Evolutionary conservation across 2,797 vertebrate genomes (phyloP).

Genomic region (Parotocinclus haroldoi): DNA sequence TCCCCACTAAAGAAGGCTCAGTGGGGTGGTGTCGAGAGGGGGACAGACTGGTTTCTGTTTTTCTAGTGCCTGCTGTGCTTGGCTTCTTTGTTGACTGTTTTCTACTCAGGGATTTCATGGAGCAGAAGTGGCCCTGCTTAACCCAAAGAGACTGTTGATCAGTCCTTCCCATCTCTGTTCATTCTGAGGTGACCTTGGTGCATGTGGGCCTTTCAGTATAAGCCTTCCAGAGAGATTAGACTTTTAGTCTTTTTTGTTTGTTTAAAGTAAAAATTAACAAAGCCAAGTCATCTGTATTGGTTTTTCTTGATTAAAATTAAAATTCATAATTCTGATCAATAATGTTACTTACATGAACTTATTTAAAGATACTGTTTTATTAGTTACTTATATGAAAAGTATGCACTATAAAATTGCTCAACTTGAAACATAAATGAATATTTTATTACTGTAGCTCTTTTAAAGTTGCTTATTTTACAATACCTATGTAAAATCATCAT

Average conservation of each 20-base stretch:
- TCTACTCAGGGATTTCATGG: constrained; percentile 32
- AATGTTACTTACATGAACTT: constrained; percentile 1
- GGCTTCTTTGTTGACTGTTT: constrained; percentile 50
- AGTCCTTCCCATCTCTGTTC: constrained; percentile 41
- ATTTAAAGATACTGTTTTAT: constrained; percentile 23
- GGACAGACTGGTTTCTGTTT: constrained; percentile 65
- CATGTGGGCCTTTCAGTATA: constrained; percentile 19
- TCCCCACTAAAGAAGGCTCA: constrained; percentile 75
- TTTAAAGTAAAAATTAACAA: not conserved
- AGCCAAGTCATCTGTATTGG: not conserved
- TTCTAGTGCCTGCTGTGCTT: constrained; percentile 57
- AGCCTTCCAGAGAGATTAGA: constrained; percentile 30
- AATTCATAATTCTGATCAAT: constrained; percentile 3
- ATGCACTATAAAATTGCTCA: constrained; percentile 29
- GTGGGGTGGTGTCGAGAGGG: constrained; percentile 81
- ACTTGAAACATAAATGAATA: constrained; percentile 17
- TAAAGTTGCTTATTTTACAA: not conserved
- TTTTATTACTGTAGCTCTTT: not conserved
- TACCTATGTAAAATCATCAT: no score
- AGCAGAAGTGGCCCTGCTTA: constrained; percentile 56
- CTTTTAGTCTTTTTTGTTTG: not conserved
- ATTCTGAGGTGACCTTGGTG: constrained; percentile 10
- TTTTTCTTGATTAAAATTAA: constrained; percentile 17
- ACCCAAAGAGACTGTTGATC: constrained; percentile 60
- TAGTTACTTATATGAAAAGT: not conserved